Conservation (phyloP, 2,797 vertebrate genomes). For the Dromococcyx pavoninus region DNA sequence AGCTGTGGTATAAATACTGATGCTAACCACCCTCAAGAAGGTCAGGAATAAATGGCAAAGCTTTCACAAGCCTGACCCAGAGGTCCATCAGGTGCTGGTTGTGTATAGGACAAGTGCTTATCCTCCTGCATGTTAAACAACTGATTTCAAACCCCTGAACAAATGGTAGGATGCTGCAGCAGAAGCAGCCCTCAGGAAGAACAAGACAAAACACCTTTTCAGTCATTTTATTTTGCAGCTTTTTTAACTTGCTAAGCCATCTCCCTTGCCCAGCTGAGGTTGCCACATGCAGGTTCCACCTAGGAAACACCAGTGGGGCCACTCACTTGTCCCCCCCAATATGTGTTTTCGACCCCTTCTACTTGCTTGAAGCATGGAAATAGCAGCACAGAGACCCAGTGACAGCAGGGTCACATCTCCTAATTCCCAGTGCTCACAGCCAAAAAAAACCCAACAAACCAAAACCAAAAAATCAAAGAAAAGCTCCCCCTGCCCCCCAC, state of each 20-base stretch:
- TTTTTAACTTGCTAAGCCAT: neutral
- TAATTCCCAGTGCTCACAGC: neutral
- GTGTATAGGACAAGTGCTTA: neutral
- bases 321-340: neutral
- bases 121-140: neutral
- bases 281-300: neutral
- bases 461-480: neutral
- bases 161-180: constrained; percentile 2
- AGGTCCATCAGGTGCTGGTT: neutral
- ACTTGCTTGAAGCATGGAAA: neutral
- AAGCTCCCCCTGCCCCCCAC: neutral
- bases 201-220: neutral
- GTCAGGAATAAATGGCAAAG: neutral
- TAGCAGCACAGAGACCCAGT: neutral
- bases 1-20: neutral
- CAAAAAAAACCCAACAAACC: too few species aligned
- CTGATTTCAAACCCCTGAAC: neutral
- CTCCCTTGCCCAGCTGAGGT: neutral
- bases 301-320: neutral
- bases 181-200: constrained; percentile 32
- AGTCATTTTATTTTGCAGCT: neutral
- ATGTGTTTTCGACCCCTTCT: neutral
- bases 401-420: neutral
- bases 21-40: neutral
- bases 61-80: neutral